Base-by-base conservation (phyloP, 2,113 vertebrate species). In the Gambusia affinis region DNA sequence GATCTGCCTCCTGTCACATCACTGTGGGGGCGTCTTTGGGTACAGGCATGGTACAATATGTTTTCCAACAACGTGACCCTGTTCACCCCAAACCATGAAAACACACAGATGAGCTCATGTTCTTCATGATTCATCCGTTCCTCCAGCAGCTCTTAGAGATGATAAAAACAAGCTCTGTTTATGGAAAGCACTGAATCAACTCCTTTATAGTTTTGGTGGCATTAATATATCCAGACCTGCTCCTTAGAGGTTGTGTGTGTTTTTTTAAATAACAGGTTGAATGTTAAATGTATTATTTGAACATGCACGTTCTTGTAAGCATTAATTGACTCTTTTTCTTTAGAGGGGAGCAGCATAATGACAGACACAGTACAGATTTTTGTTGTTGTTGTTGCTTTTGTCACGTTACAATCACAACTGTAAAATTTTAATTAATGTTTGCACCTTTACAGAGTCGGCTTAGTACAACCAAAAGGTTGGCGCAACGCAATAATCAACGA, bases 51-150 rank as follows among this genome's bases (percentile, higher is more conserved):
- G 82, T 69, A 83, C 82, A 89, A 42, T 78, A 37, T 77, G 80
- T 77, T 73, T 83, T 8, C 51, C 51, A 57, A 54, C 51, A 54
- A 10, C 70, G 15, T 7, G 62, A 81, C 74, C 67, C 72, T 64
- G 51, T 69, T 63, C 76, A 35, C 28, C 67, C 28, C n/a, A 22
- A 62, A n/a, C 64, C 68, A 85, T 71, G 62, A 79, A 81, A 76
- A 72, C 72, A 82, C n/a, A 72, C 70, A 72, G 68, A 86, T 70
- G 54, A 85, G 67, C 81, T 84, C 83, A 88, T 60, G 60, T 12
- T 63, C 60, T 79, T 73, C n/a, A 85, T 92, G 91, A 92, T 87
- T 91, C 91, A 92, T 19, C 67, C 61, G 83, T 91, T 92, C 91
- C 89, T 72, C 42, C 39, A n/a, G 69, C 76, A 73, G 30, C 69